phyloP scores from a whole-genome alignment of 2,797 vertebrate genomes.

The Rachycentron canadum region DNA sequence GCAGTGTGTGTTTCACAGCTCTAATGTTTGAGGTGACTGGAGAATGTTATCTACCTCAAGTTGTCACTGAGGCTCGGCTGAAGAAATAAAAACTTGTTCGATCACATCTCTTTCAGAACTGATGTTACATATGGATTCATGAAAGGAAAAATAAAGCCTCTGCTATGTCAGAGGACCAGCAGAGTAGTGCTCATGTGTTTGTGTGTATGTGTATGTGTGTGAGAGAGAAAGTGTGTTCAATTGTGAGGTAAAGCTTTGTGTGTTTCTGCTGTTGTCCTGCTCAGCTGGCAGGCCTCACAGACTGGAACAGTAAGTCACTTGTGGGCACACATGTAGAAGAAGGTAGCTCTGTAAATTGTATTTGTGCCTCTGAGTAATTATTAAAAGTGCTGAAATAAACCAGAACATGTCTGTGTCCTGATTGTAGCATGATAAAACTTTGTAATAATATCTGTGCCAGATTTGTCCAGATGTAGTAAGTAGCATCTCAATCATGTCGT shows the following conservation, averaged over 20 bases:
- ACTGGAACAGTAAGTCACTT: slow-evolving; percentile 59
- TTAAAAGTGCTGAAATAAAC: slow-evolving; percentile 82
- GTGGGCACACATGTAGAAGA: slow-evolving; percentile 65
- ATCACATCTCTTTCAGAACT: slow-evolving; percentile 44
- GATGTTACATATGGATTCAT: slow-evolving; percentile 33
- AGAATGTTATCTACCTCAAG: slow-evolving; percentile 79
- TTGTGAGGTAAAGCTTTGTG: slow-evolving; percentile 21
- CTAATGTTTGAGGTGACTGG: slow-evolving; percentile 53
- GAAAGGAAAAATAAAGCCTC: slow-evolving; percentile 18
- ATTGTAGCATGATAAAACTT: too few relatives aligned
- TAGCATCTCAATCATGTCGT: too few relatives aligned
- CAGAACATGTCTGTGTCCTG: not conserved
- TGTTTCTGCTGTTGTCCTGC: slow-evolving; percentile 55
- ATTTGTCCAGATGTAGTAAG: too few relatives aligned
- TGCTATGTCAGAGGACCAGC: slow-evolving; percentile 31
- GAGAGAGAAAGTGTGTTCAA: not conserved
- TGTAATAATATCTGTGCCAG: too few relatives aligned
- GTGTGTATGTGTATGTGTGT: slow-evolving; percentile 17
- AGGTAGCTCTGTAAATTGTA: slow-evolving; percentile 78
- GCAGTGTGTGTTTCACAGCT: slow-evolving; percentile 44
- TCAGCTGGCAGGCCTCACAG: slow-evolving; percentile 42
- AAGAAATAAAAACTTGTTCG: slow-evolving; percentile 21
- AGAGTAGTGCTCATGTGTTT: slow-evolving; percentile 2
- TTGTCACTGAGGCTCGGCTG: slow-evolving; percentile 62
- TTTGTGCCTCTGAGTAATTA: slow-evolving; percentile 85